Percentiles rank a stretch among this genome's conserved stretches.
phyloP scores from a whole-genome alignment of 2,797 vertebrate genomes.

The Phalloptychus januarius region DNA sequence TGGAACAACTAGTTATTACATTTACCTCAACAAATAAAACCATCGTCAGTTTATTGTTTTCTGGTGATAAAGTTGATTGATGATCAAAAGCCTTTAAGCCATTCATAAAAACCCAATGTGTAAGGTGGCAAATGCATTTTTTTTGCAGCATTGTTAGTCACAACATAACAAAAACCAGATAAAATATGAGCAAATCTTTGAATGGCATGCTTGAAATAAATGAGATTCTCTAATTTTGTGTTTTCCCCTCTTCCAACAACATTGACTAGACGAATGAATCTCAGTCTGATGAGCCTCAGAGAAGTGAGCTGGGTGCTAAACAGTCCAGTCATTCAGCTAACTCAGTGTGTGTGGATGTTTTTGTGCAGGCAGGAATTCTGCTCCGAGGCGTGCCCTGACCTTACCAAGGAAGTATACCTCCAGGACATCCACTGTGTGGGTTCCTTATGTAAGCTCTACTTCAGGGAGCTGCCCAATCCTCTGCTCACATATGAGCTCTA shows the following conservation, averaged over 20 bases:
- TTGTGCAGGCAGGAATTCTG: constrained; percentile 93
- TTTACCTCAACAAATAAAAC: neutral
- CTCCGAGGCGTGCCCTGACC: constrained; percentile 93
- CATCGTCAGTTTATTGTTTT: neutral
- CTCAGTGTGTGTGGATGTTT: constrained; percentile 50
- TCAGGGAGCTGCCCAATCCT: constrained; percentile 96
- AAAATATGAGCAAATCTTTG: neutral
- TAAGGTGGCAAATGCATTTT: neutral
- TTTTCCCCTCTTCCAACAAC: neutral
- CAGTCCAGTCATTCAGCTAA: constrained; percentile 60
- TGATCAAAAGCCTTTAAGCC: neutral
- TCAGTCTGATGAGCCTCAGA: constrained; percentile 7
- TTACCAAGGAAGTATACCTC: constrained; percentile 97
- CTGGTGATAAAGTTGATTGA: neutral
- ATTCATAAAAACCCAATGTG: neutral
- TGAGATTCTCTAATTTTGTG: neutral
- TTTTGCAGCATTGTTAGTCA: neutral
- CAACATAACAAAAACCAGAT: neutral
- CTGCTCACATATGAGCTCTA: constrained; percentile 94
- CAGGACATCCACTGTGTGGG: constrained; percentile 99
- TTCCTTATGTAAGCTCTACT: constrained; percentile 98
- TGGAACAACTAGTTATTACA: neutral
- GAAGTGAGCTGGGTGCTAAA: constrained; percentile 31
- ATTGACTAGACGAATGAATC: neutral
- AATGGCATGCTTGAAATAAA: neutral